Conservation (phyloP, 2,797 vertebrate species). For the Gallinago solitaria region DNA sequence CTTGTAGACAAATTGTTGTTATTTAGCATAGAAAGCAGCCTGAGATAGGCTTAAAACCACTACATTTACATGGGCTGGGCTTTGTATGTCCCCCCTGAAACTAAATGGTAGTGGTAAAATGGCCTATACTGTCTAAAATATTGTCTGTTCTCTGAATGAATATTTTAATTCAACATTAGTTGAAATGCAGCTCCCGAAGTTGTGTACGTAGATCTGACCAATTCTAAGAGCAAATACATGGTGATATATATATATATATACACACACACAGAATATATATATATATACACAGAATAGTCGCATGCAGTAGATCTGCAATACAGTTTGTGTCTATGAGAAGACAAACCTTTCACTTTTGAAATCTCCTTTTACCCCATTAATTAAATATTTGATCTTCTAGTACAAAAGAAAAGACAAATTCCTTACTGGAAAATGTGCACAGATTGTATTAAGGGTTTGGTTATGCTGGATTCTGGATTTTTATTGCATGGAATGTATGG, state of each 20-base stretch:
- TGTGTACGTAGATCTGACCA: background rate
- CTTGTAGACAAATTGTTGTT: background rate
- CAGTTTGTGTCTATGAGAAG: background rate
- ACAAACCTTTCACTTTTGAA: background rate
- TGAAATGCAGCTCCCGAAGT: background rate
- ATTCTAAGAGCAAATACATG: background rate
- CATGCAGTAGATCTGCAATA: background rate
- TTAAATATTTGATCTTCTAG: background rate
- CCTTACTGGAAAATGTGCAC: background rate
- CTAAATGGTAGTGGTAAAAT: background rate
- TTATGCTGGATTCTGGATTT: background rate
- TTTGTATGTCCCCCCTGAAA: background rate
- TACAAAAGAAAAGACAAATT: background rate
- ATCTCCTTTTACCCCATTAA: background rate
- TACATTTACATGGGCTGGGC: background rate
- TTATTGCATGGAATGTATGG: background rate
- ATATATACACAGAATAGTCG: background rate
- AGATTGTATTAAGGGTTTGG: background rate
- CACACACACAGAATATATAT: too few species aligned
- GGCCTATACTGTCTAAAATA: background rate
- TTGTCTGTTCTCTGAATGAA: background rate
- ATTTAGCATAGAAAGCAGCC: background rate
- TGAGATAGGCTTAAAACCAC: background rate
- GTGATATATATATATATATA: background rate
- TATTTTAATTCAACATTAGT: background rate